Percentiles rank a stretch among this genome's conserved stretches.
Conservation (phyloP, 2,797 vertebrate species). For the Pempheris klunzingeri region DNA sequence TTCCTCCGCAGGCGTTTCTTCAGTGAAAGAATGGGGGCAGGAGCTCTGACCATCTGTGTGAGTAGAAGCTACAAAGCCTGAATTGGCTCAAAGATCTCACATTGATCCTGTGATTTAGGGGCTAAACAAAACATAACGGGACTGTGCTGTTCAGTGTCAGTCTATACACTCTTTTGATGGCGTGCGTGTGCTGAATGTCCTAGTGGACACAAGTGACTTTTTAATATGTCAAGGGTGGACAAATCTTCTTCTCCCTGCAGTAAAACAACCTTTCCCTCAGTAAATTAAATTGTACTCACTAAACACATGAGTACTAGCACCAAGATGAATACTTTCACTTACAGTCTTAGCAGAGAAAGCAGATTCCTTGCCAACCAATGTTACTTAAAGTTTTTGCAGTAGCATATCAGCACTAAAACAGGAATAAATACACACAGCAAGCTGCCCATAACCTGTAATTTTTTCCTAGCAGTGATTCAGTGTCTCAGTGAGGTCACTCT, state of each 20-base stretch:
- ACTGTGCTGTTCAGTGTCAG: slow-evolving; percentile 16
- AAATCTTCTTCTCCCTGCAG: neutral
- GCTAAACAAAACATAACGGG: slow-evolving; percentile 43
- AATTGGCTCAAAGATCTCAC: slow-evolving; percentile 39
- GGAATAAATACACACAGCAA: slow-evolving; percentile 3
- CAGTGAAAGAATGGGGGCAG: slow-evolving; percentile 90
- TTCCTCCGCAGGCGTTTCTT: slow-evolving; percentile 75
- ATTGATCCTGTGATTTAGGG: slow-evolving; percentile 56
- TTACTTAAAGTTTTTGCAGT: neutral
- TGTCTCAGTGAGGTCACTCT: slow-evolving; percentile 42
- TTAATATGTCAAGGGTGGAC: slow-evolving; percentile 21
- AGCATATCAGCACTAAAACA: neutral
- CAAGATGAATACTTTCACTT: neutral
- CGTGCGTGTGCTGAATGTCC: slow-evolving; percentile 23
- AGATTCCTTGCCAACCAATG: neutral
- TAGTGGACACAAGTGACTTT: slow-evolving; percentile 17
- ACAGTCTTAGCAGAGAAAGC: slow-evolving; percentile 2
- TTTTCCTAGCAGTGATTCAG: slow-evolving; percentile 39
- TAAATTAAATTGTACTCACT: slow-evolving; percentile 2
- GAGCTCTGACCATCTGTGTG: slow-evolving; percentile 93
- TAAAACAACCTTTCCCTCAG: slow-evolving; percentile 11
- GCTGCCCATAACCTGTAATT: slow-evolving; percentile 15
- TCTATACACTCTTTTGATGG: slow-evolving; percentile 28
- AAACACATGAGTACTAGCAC: neutral
- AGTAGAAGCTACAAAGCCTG: slow-evolving; percentile 82